phyloP scores from a whole-genome alignment of 2,888 invertebrate species.

The Xylota sylvarum region DNA sequence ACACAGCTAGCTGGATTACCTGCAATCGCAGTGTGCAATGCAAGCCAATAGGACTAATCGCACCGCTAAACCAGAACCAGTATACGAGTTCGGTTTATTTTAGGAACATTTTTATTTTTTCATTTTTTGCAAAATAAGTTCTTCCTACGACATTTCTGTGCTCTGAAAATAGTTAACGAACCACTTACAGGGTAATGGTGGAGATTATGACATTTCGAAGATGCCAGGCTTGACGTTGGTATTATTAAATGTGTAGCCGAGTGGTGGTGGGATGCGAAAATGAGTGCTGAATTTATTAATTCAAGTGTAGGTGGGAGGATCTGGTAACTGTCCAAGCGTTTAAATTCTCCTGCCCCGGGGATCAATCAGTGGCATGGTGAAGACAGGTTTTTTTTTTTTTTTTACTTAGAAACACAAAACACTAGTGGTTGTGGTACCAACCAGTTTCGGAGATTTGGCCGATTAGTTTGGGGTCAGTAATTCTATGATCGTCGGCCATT shows the following conservation, averaged over 20 bases:
- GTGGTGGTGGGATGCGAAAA: not conserved
- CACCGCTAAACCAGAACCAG: constrained; percentile 53
- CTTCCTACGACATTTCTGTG: constrained; percentile 64
- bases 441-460: constrained; percentile 35
- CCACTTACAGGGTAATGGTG: constrained; percentile 31
- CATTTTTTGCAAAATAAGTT: constrained; percentile 25
- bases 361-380: constrained; percentile 9
- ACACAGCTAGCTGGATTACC: constrained; percentile 23
- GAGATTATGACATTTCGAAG: constrained; percentile 24
- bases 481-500: constrained; percentile 16
- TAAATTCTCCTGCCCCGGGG: not conserved
- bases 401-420: not conserved
- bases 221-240: constrained; percentile 20
- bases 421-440: not conserved
- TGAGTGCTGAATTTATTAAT: constrained; percentile 5
- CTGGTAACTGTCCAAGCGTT: constrained; percentile 10
- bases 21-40: constrained; percentile 19
- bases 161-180: constrained; percentile 50
- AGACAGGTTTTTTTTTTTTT: too few species aligned
- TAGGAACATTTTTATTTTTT: constrained; percentile 10
- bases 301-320: constrained; percentile 30
- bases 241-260: not conserved
- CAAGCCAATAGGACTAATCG: constrained; percentile 41
- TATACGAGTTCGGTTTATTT: constrained; percentile 54
- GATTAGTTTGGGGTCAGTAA: constrained; percentile 30